These are phyloP conservation scores for Hypena proboscidalis DNA, from an alignment of 2,888 invertebrate genomes.

Conservation along the genomic window DNA sequence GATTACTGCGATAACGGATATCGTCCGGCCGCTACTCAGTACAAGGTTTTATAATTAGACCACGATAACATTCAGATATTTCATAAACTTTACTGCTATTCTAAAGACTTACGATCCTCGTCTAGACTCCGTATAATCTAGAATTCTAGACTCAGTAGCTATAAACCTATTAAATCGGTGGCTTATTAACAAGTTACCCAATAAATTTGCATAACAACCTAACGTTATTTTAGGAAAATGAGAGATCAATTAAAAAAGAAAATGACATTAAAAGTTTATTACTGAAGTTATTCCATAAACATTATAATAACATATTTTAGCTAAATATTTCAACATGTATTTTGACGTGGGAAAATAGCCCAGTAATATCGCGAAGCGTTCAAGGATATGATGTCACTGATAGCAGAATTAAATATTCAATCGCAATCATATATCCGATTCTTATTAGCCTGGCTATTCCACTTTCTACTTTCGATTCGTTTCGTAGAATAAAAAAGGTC, in stretches of 20 bases:
- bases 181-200: conserved; percentile 8
- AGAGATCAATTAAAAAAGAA: not conserved
- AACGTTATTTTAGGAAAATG: not conserved
- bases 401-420: conserved; percentile 9
- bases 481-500: conserved; percentile 25
- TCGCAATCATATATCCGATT: conserved; percentile 24
- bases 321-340: no score
- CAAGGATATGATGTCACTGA: not conserved
- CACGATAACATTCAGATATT: conserved; percentile 33
- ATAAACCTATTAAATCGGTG: conserved; percentile 18
- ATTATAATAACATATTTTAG: no score
- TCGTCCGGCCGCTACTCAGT: conserved; percentile 54
- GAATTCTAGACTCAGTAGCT: no score
- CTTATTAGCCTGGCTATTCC: conserved; percentile 10
- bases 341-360: not conserved
- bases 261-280: not conserved
- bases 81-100: conserved; percentile 29
- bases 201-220: conserved; percentile 11
- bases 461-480: conserved; percentile 34
- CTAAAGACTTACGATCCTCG: conserved; percentile 17
- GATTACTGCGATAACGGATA: conserved; percentile 72
- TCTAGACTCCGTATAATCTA: no score
- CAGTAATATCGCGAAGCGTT: not conserved
- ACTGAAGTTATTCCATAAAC: not conserved
- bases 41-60: conserved; percentile 42